These are phyloP conservation scores for Rugalucina vietnamica DNA, from an alignment of 2,888 invertebrate species.

Conservation along the genomic window DNA sequence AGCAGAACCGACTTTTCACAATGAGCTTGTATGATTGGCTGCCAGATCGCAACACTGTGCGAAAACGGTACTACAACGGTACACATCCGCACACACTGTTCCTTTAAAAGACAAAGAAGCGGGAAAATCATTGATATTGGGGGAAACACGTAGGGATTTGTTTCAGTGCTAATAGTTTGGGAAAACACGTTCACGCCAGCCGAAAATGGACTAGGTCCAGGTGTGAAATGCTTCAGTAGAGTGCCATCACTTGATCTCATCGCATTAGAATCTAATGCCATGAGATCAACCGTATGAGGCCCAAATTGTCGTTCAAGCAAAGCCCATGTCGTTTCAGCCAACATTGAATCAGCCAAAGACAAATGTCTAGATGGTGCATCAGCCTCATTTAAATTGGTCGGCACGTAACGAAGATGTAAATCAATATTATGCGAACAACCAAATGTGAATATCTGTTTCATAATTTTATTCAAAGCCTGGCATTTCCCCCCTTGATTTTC, in stretches of 20 bases:
- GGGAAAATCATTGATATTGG: constrained; percentile 32
- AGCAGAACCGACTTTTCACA: not conserved
- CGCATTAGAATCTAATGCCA: constrained; percentile 51
- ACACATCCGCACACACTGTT: constrained; percentile 8
- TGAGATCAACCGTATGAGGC: constrained; percentile 49
- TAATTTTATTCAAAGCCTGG: constrained; percentile 10
- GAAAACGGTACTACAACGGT: constrained; percentile 30
- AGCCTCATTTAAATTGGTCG: constrained; percentile 24
- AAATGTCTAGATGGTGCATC: constrained; percentile 20
- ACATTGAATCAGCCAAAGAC: constrained; percentile 21
- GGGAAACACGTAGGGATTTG: constrained; percentile 50
- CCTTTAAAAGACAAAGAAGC: constrained; percentile 19
- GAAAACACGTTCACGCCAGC: constrained; percentile 49
- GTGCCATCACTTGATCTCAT: constrained; percentile 16
- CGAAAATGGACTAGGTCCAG: constrained; percentile 25
- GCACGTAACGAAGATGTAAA: constrained; percentile 41
- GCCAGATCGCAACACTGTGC: constrained; percentile 38
- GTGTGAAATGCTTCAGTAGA: constrained; percentile 41
- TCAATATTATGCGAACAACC: constrained; percentile 32
- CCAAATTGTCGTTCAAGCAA: constrained; percentile 37
- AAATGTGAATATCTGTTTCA: not conserved
- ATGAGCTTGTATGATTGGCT: constrained; percentile 26
- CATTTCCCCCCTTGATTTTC: constrained; percentile 28
- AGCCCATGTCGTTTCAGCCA: constrained; percentile 20
- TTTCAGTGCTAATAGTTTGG: constrained; percentile 31